These are phyloP conservation scores for Willowsia nigromaculata DNA, from an alignment of 2,888 invertebrate genomes.

Conservation along the genomic window DNA sequence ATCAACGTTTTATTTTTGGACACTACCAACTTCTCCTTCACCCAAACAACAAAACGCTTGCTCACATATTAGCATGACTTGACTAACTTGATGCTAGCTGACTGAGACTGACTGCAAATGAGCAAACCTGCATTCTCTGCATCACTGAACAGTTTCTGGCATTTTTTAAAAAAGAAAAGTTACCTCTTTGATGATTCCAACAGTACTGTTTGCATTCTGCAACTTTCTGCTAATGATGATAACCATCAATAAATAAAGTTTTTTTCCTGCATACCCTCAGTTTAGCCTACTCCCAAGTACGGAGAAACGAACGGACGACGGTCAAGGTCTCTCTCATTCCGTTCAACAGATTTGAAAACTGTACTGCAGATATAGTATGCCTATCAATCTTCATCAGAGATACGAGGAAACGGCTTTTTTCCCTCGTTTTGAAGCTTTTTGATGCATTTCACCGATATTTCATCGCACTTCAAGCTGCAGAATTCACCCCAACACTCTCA, in stretches of 20 bases:
- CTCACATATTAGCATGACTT: no score
- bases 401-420: constrained; percentile 5
- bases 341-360: background rate
- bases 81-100: background rate
- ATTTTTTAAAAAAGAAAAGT: background rate
- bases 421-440: background rate
- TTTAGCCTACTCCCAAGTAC: background rate
- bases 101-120: background rate
- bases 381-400: background rate
- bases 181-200: background rate
- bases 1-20: background rate
- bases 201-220: background rate
- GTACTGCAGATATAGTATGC: background rate
- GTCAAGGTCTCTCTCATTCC: constrained; percentile 2
- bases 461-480: background rate
- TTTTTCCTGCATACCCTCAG: background rate
- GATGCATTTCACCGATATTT: constrained; percentile 53
- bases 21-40: background rate
- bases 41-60: background rate
- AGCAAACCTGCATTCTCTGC: background rate
- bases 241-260: background rate
- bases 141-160: background rate
- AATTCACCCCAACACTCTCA: background rate
- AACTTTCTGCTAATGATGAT: background rate
- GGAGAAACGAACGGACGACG: background rate